Base-by-base conservation (phyloP, 1,140 invertebrate species). In the Macrobrachium rosenbergii region DNA sequence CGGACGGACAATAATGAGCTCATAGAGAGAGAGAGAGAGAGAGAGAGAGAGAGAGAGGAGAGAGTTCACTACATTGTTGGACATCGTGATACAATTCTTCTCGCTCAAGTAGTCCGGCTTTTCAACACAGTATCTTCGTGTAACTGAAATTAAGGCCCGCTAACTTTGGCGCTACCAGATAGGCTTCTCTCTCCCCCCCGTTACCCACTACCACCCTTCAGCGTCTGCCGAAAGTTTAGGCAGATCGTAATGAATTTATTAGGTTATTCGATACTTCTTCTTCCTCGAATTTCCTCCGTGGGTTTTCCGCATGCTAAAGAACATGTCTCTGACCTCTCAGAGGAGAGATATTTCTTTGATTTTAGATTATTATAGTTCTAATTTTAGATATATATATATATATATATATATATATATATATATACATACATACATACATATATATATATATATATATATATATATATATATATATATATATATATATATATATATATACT, bases 401-500 rank as follows among this genome's bases (percentile, higher is more conserved):
- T 8, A 12, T 67, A 28, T 67, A 12, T 67, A 67, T 67, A 67
- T 5, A 67, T 67, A 28, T 28, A 67, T 67, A 67, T 21, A 67
- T 28, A 21, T 67, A 28, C 8, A 67, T 67, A 67, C 7, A 67
- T 67, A 67, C 7, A 67, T 67, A 67, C 7, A 67, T 67, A 67
- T 17, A 67, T 67, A 67, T 17, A 67, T 67, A 67, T 67, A 67
- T 67, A 67, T 67, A 67, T 67, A 67, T 67, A 67, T 67, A 67
- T 67, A 67, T 67, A 67, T 67, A 67, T 63, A 63, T 63, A 63
- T 63, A 63, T 63, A 5, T 63, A 63, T 63, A 5, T 63, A 63
- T 63, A 5, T 63, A 5, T 63, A 63, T 63, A 63, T n/a, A 63
- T 63, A 3, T 37, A 37, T 37, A 37, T 37, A n/a, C n/a, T n/a